These are phyloP conservation scores for Sander vitreus DNA, from an alignment of 2,113 vertebrate genomes.

Conservation along the genomic window DNA sequence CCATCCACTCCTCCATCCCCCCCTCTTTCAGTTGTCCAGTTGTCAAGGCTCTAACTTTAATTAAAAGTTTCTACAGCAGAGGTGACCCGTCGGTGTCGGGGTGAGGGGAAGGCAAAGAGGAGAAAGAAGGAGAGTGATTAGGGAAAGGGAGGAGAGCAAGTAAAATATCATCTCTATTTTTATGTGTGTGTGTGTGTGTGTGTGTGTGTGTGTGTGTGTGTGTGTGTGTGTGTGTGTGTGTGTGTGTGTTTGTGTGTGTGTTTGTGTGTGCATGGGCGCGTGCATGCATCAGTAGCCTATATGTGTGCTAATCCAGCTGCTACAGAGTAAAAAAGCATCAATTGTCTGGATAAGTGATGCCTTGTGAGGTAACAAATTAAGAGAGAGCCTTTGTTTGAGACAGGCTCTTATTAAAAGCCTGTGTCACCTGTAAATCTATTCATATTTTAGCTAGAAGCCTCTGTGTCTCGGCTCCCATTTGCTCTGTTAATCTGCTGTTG, in stretches of 20 bases:
- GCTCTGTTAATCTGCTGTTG: constrained; percentile 12
- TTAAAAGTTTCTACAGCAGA: constrained; percentile 72
- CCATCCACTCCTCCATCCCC: constrained; percentile 41
- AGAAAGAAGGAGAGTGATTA: constrained; percentile 62
- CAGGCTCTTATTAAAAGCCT: background rate
- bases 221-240: background rate
- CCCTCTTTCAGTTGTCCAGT: constrained; percentile 27
- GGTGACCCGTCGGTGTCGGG: constrained; percentile 60
- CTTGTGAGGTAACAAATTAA: constrained; percentile 11
- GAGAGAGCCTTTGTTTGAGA: background rate
- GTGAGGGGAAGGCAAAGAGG: constrained; percentile 51
- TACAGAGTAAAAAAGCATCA: constrained; percentile 4
- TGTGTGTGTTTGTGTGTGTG: background rate
- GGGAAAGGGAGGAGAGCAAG: constrained; percentile 23
- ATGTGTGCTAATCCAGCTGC: background rate
- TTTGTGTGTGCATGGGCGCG: background rate
- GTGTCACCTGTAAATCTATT: constrained; percentile 8
- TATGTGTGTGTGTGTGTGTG: background rate
- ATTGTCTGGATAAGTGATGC: constrained; percentile 1
- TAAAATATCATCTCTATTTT: constrained; percentile 26
- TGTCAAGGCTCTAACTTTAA: constrained; percentile 70
- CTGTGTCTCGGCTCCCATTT: background rate
- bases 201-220: background rate
- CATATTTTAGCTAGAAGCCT: background rate
- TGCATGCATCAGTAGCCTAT: background rate